Base-by-base conservation (phyloP, 1,140 invertebrate species). In the Mylabris phalerata region DNA sequence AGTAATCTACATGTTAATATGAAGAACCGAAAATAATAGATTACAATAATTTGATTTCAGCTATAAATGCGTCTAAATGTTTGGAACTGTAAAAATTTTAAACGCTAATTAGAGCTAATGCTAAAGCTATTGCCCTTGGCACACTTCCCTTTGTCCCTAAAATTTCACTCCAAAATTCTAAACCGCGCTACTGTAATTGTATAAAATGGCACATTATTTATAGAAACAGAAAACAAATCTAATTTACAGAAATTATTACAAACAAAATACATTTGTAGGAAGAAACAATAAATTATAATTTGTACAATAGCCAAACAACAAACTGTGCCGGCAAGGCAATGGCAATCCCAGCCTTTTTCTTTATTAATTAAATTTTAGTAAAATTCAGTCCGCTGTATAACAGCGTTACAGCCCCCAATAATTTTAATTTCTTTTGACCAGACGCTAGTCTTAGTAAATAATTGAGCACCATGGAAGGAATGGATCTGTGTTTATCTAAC, bases 391-490 rank as follows among this genome's bases (percentile, higher is more conserved):
- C 59, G 54, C 63, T 63, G 61, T 57, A 59, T 45, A 38, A 57
- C 60, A 61, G 61, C 56, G 48, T 49, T 60, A 60, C 62, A 60
- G 50, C 50, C 59, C 55, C 51, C 49, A 26, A 10, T 26, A 25
- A 41, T 48, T 48, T 48, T 48, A 24, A 51, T 57, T 48, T 32
- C 27, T 13, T 19, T 57, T 54, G 56, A 63, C 61, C 50, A 60
- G 60, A 64, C 57, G 49, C 60, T 64, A 61, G 50, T 57, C 60
- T 57, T 61, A 54, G 48, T 52, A 42, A n/a, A 42, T 72, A 74
- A 74, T 74, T 74, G 72, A 74, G 72, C 72, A 74, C 72, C 71
- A 69, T 74, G 72, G 72, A 74, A 74, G 72, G 72, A 74, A 73
- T 74, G 72, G 67, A 69, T 71, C 61, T 64, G 63, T 62, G 32